Evolutionary conservation across 2,797 vertebrate species (phyloP).

Genomic region (Coregonus sp.): DNA sequence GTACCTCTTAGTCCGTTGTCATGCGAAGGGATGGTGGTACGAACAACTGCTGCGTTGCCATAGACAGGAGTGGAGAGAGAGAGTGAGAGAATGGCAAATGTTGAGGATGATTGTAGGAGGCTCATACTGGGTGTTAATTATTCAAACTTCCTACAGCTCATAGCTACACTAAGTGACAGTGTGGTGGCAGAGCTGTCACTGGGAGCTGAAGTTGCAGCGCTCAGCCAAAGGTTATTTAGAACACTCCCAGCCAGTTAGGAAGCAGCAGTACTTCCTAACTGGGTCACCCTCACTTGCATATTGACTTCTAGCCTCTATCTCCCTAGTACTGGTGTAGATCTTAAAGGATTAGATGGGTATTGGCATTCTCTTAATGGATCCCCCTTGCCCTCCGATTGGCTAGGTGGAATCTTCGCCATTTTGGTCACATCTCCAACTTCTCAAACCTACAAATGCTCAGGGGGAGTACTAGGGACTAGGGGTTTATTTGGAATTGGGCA

Average conservation of each 20-base stretch:
- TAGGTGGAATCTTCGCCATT: background rate
- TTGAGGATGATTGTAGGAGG: constrained; percentile 66
- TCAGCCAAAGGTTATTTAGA: constrained; percentile 48
- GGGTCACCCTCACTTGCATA: constrained; percentile 15
- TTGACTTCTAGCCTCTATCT: background rate
- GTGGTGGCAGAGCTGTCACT: constrained; percentile 55
- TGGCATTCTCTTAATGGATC: background rate
- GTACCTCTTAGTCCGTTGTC: constrained; percentile 10
- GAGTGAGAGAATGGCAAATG: constrained; percentile 67
- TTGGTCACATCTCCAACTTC: background rate
- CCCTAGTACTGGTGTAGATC: background rate
- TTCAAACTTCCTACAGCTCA: constrained; percentile 76
- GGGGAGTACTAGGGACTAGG: background rate
- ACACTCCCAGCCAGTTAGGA: constrained; percentile 12
- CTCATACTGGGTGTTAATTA: constrained; percentile 74
- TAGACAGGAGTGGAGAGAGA: constrained; percentile 54
- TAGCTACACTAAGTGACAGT: constrained; percentile 67
- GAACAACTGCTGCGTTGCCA: constrained; percentile 64
- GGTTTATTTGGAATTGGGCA: background rate
- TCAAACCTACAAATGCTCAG: background rate
- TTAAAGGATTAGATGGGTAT: background rate
- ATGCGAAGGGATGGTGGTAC: constrained; percentile 47
- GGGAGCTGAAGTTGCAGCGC: constrained; percentile 46
- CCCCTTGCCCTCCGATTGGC: no score
- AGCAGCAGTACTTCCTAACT: constrained; percentile 24